phyloP scores from a whole-genome alignment of 1,140 invertebrate genomes.

The Solen grandis region DNA sequence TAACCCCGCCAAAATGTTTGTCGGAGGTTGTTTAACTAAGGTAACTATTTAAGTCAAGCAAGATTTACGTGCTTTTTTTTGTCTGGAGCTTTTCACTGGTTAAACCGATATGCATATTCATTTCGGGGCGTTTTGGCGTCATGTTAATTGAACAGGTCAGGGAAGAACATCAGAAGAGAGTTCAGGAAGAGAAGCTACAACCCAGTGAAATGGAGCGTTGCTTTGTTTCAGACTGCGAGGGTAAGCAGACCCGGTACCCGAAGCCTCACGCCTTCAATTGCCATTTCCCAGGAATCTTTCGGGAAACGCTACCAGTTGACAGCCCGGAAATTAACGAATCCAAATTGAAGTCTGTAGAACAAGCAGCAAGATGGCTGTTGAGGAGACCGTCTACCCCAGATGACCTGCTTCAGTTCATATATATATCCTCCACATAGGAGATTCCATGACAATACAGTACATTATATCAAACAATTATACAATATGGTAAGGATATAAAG shows the following conservation, averaged over 20 bases:
- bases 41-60: background rate
- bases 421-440: no score
- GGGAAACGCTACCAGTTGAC: background rate
- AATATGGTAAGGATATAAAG: no score
- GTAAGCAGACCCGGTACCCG: background rate
- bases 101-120: no score
- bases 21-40: background rate
- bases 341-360: background rate
- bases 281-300: background rate
- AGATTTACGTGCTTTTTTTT: background rate
- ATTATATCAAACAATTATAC: no score
- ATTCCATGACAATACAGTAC: no score
- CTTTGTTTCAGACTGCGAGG: background rate
- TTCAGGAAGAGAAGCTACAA: background rate
- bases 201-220: background rate
- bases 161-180: background rate
- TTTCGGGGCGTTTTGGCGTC: no score
- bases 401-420: no score
- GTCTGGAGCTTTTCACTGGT: no score
- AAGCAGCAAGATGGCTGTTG: constrained; percentile 1
- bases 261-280: background rate
- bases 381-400: background rate
- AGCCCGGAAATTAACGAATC: background rate
- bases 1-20: background rate
- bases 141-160: background rate